Percentiles rank a stretch among this genome's conserved stretches.
phyloP scores from a whole-genome alignment of 1,140 invertebrate species.

The Nasonia longicornis region DNA sequence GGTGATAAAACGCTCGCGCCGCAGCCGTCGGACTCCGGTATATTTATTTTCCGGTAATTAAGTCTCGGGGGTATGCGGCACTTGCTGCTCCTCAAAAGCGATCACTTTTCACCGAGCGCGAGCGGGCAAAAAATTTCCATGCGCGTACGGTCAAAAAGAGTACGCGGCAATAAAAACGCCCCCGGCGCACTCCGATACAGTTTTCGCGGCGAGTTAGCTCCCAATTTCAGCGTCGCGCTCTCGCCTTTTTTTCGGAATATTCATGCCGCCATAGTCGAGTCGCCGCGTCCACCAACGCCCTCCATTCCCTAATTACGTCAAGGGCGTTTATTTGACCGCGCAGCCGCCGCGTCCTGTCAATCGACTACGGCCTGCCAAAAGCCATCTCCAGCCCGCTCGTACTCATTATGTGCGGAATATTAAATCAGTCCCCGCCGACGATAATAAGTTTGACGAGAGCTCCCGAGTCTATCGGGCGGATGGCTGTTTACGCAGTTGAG shows the following conservation, averaged over 20 bases:
- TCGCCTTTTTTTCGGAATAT: neutral
- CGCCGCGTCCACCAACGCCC: neutral
- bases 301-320: conserved; percentile 41
- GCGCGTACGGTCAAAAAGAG: too few relatives aligned
- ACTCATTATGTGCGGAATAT: neutral
- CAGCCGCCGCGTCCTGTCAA: conserved; percentile 27
- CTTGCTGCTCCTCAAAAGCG: too few relatives aligned
- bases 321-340: conserved; percentile 55
- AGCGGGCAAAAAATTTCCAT: too few relatives aligned
- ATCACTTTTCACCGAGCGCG: too few relatives aligned
- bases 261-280: neutral
- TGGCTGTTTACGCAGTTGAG: neutral
- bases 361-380: neutral
- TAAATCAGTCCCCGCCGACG: neutral
- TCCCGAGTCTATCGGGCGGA: neutral
- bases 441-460: neutral
- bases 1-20: neutral
- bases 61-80: too few relatives aligned
- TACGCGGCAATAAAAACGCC: too few relatives aligned
- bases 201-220: neutral
- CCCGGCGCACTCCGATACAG: neutral
- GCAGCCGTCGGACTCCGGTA: too few relatives aligned
- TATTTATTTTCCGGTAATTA: too few relatives aligned
- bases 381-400: neutral
- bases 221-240: neutral